Percentiles rank a stretch among this genome's conserved stretches.
phyloP scores from a whole-genome alignment of 2,797 vertebrate genomes.

The Hippopotamyrus pictus region DNA sequence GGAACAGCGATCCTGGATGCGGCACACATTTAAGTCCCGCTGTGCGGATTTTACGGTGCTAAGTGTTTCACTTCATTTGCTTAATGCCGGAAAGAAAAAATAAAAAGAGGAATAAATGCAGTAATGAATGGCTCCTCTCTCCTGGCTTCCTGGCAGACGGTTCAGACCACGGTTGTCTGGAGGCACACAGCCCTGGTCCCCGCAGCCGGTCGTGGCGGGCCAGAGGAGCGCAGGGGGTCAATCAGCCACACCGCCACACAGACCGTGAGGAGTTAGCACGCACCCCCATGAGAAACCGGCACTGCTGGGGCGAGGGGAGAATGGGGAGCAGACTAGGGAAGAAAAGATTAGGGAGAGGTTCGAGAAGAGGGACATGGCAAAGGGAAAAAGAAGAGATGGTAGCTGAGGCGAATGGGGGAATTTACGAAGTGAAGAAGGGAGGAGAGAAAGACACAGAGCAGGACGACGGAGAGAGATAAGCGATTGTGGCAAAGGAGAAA shows the following conservation, averaged over 20 bases:
- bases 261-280: background rate
- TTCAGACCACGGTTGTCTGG: slow-evolving; percentile 51
- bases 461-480: slow-evolving; percentile 17
- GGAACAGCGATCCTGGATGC: slow-evolving; percentile 42
- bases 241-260: slow-evolving; percentile 11
- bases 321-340: background rate
- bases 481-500: background rate
- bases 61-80: slow-evolving; percentile 53
- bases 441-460: slow-evolving; percentile 8
- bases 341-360: background rate
- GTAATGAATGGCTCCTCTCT: slow-evolving; percentile 45
- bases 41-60: slow-evolving; percentile 52
- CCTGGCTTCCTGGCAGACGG: slow-evolving; percentile 41
- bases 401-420: background rate
- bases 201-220: slow-evolving; percentile 35
- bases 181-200: slow-evolving; percentile 36
- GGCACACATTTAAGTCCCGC: slow-evolving; percentile 49
- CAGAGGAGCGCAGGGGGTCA: slow-evolving; percentile 26
- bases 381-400: background rate
- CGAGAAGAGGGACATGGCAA: background rate
- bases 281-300: slow-evolving; percentile 9
- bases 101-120: slow-evolving; percentile 46
- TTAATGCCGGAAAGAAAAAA: slow-evolving; percentile 52
- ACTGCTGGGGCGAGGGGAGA: slow-evolving; percentile 4
- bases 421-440: background rate